Conservation (phyloP, 2,797 vertebrate species). For the Thripadectes ignobilis region DNA sequence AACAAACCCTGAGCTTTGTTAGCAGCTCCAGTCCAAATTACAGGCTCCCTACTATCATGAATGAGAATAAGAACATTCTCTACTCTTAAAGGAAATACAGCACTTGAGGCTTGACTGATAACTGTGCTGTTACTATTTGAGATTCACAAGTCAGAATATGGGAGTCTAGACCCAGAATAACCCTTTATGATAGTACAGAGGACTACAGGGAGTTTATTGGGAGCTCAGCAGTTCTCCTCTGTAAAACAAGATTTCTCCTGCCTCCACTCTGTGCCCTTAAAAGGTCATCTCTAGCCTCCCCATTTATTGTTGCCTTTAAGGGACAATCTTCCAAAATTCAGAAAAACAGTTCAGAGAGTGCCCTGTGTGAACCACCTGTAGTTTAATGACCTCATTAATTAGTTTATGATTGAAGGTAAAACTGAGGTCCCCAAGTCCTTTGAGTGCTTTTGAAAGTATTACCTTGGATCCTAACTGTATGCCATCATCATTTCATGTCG, state of each 20-base stretch:
- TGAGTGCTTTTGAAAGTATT: background rate
- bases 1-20: background rate
- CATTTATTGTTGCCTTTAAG: background rate
- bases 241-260: background rate
- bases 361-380: background rate
- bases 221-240: background rate
- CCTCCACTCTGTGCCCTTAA: background rate
- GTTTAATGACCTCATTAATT: background rate
- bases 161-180: background rate
- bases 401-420: background rate
- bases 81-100: background rate
- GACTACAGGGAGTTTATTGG: background rate
- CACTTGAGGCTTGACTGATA: background rate
- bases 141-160: background rate
- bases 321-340: background rate
- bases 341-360: background rate
- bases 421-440: background rate
- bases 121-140: background rate
- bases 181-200: background rate
- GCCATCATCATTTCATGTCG: background rate
- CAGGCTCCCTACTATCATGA: background rate
- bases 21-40: background rate
- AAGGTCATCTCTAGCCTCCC: background rate
- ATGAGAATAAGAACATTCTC: background rate
- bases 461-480: background rate